Evolutionary conservation across 2,113 vertebrate species (phyloP), one percentile per base, ranked within the genome.

Genomic region (Daubentonia madagascariensis): DNA sequence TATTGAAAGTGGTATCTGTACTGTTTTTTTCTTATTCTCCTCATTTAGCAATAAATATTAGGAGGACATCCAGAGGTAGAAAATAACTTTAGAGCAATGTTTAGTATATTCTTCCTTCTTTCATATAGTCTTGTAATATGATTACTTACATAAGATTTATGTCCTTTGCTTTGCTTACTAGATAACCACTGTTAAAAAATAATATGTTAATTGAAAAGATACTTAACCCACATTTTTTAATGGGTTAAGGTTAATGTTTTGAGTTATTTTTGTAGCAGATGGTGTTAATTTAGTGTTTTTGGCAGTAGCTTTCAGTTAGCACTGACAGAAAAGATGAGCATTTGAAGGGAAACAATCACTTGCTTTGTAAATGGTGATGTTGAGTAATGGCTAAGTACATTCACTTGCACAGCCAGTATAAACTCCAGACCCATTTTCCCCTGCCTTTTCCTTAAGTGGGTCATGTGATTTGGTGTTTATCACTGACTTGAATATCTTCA

Each of bases 301-400:
- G 93, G 89, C 91, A 89, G 52, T 89, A 94, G 59, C 89, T 97
- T 91, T 97, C 54, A 84, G 50, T 94, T 94, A 57, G 94, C 89
- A 87, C 54, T 73, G 28, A 95, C 95, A 59, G 97, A 97, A 91
- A 96, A 97, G 95, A 85, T 91, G 84, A 96, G 50, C 37, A 35
- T 94, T 92, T 70, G 78, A 70, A 67, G 73, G 91, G 93, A 97
- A 97, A 97, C 97, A 98, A 57, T 98, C 92, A 73, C 96, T 96
- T 84, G 92, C 98, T 98, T 98, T 98, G 97, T 98, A 86, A 94
- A 95, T 83, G 61, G 43, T 91, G 78, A n/a, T 90, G 67, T 52
- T 96, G 87, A 97, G 59, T 94, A 96, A 96, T 97, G 98, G 97
- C 90, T 97, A 65, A 98, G 76, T 95, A 32, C 78, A 93, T 98